Evolutionary conservation across 92 coral and sea anemone species (phyloP), one percentile per base, ranked within the genome.

Genomic region (Zoanthus sansibaricus): DNA sequence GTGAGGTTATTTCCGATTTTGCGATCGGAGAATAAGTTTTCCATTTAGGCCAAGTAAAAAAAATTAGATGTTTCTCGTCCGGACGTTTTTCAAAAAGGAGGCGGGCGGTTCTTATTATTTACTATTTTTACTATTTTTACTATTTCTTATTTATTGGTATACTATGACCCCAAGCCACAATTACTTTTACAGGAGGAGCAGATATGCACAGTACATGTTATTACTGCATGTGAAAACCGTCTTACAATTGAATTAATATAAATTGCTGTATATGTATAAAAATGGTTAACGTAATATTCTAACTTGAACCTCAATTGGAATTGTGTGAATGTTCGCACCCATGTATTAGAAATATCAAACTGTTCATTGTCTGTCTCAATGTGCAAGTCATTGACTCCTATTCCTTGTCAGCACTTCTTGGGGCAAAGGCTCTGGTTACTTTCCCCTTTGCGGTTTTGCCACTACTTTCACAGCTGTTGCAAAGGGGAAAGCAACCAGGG

Each of bases 401-500:
- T 75, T 75, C 61, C 61, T 21, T 75, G 61, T 75, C 79, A 8
- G 62, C 79, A 75, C 79, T 9, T 75, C 79, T 75, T 48, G 61
- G 61, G 61, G 18, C 79, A 49, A 49, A 75, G 61, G 61, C 79
- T 9, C 61, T 75, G 79, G 64, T 75, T 75, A 75, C 61, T 75
- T 75, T 75, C 61, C 79, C 16, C 79, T 75, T 55, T 77, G 82
- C 48, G 47, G 82, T 52, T 54, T 77, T 77, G 66, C 68, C 82
- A 30, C 68, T 77, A 30, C 67, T 77, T 56, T 77, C 51, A 56
- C 49, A 77, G 49, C 15, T 56, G 48, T 56, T 77, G 82, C 82
- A 77, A 8, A 77, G 82, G 59, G 86, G 86, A 64, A 80, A 80
- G 75, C 75, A 80, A 48, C 75, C 86, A 42, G 86, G 75, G 61